Evolutionary conservation across 2,797 vertebrate genomes (phyloP), one percentile per base, ranked within the genome.

Genomic region (Tinamus major): DNA sequence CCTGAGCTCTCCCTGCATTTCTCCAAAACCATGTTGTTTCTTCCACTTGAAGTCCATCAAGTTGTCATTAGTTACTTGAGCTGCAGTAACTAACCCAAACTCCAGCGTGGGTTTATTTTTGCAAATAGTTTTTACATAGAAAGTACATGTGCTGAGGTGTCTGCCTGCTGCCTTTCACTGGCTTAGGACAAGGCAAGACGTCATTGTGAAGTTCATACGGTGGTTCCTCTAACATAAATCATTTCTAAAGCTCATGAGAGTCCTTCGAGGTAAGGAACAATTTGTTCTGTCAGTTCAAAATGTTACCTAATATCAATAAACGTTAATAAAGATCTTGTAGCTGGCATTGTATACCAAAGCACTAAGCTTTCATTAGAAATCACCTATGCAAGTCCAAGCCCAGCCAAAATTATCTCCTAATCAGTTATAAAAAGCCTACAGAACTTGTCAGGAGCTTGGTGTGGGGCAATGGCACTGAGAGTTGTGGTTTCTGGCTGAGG

Each of bases 391-490:
- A 92, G 67, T 62, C 68, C 76, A 92, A 91, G 75, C 78, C 91
- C 65, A 95, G 92, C 95, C 95, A 96, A 96, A 96, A 96, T 90
- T 95, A 92, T 95, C 95, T 96, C 95, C 92, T 95, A 95, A 96
- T 96, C 93, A 95, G 91, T 96, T 95, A 95, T 71, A 82, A 87
- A 94, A 96, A 90, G 68, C 68, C 91, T 92, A 75, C 75, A 53
- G 71, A 59, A 68, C 87, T 83, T 96, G 96, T 95, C 94, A 95
- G 85, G 90, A 87, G 48, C 80, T 91, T 20, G 37, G 85, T 85
- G 83, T 94, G 90, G 94, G 83, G 93, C 86, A 95, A 78, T 19
- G 91, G 87, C 85, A 92, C 44, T 79, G 92, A 94, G 91, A 95
- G 58, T 87, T 96, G 96, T 95, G 94, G 93, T 96, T 96, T 96